Conservation (phyloP, 1,140 invertebrate species). For the Mercenaria mercenaria region DNA sequence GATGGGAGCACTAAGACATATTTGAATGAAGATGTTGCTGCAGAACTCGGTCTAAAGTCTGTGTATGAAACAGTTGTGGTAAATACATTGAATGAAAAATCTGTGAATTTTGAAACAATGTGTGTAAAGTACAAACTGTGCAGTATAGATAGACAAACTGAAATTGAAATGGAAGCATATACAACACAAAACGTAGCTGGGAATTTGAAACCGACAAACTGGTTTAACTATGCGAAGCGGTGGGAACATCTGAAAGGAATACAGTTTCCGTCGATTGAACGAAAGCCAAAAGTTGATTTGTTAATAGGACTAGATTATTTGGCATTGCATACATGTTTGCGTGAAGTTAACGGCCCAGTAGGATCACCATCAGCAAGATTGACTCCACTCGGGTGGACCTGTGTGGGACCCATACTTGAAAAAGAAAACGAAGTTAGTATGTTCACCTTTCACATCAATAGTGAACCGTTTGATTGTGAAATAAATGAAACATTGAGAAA, state of each 20-base stretch:
- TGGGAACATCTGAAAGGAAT: conserved; percentile 36
- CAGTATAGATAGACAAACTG: neutral
- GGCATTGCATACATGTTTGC: neutral
- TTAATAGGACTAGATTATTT: conserved; percentile 38
- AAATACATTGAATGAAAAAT: conserved; percentile 9
- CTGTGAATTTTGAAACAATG: conserved; percentile 3
- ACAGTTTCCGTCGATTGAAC: neutral
- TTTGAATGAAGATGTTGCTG: conserved; percentile 19
- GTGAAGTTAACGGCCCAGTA: neutral
- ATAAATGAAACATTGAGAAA: neutral
- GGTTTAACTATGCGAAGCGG: neutral
- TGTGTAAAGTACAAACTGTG: neutral
- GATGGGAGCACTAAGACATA: conserved; percentile 41
- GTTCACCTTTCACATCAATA: neutral
- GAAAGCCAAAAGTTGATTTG: neutral
- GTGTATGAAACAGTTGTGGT: neutral
- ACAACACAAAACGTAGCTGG: conserved; percentile 35
- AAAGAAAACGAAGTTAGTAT: neutral
- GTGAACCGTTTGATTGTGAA: neutral
- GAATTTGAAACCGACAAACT: conserved; percentile 5
- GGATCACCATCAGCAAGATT: conserved; percentile 1
- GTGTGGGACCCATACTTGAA: neutral
- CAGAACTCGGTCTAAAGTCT: neutral
- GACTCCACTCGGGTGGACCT: conserved; percentile 31
- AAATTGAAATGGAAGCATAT: neutral